Conservation (phyloP, 30 jellyfish, hydroid and myxozoan genomes). For the Aurelia aurita complex sp. Pacific region DNA sequence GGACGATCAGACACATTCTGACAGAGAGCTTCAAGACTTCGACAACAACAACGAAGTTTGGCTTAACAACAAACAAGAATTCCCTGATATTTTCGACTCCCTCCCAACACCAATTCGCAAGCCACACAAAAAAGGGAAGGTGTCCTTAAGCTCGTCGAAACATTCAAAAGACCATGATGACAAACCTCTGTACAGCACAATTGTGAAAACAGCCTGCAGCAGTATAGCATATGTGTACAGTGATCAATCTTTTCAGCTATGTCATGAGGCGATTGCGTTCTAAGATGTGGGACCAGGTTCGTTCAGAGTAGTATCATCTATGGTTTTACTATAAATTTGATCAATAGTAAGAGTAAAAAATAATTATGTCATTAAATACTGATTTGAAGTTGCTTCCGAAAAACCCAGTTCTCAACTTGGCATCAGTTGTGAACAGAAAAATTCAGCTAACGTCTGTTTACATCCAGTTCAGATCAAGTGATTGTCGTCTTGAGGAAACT, state of each 20-base stretch:
- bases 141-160: conserved; percentile 5
- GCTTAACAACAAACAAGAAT: conserved; percentile 69
- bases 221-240: conserved; percentile 39
- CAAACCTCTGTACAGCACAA: conserved; percentile 77
- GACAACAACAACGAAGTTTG: conserved; percentile 21
- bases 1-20: conserved; percentile 5
- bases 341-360: no score
- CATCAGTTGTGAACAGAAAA: no score
- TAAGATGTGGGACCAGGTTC: not conserved
- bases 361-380: no score
- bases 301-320: no score
- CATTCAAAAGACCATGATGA: not conserved
- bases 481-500: no score
- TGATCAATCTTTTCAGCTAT: conserved; percentile 26
- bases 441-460: no score
- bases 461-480: no score
- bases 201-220: conserved; percentile 70
- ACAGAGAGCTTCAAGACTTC: not conserved
- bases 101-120: conserved; percentile 60
- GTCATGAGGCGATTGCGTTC: conserved; percentile 14
- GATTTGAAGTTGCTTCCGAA: no score
- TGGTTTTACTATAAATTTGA: no score
- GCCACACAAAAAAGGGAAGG: conserved; percentile 42
- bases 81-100: conserved; percentile 61
- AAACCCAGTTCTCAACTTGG: no score